A percentile compares a stretch with the other conserved stretches of the same genome.
These are phyloP conservation scores for Drosophila rubida DNA, from an alignment of 2,888 invertebrate species.

Conservation along the genomic window DNA sequence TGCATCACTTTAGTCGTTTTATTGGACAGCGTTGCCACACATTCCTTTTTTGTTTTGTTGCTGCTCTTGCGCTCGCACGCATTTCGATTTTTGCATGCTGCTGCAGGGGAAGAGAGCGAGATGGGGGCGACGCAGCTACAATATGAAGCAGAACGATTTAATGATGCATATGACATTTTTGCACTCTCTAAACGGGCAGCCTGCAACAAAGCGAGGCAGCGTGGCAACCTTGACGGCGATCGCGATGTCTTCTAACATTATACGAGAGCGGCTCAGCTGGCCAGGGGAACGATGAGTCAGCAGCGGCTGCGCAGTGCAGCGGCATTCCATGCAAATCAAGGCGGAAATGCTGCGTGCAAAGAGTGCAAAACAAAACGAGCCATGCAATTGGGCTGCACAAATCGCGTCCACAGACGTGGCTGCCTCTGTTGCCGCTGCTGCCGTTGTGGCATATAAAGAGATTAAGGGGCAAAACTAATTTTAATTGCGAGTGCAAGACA, in stretches of 20 bases:
- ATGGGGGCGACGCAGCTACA: slow-evolving; percentile 64
- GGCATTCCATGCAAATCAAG: slow-evolving; percentile 68
- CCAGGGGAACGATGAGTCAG: no score
- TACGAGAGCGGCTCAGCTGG: neutral
- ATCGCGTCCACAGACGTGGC: slow-evolving; percentile 56
- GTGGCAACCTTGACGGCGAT: slow-evolving; percentile 69
- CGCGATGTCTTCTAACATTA: slow-evolving; percentile 4
- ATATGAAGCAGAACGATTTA: slow-evolving; percentile 81
- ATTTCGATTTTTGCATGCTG: slow-evolving; percentile 45
- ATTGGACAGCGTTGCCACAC: slow-evolving; percentile 77
- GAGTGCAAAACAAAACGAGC: slow-evolving; percentile 77
- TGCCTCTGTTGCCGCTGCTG: slow-evolving; percentile 13
- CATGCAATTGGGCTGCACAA: slow-evolving; percentile 74
- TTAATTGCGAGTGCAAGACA: slow-evolving; percentile 63
- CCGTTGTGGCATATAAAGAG: slow-evolving; percentile 67
- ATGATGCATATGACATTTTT: slow-evolving; percentile 83
- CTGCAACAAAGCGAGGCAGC: slow-evolving; percentile 58
- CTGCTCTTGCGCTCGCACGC: slow-evolving; percentile 53
- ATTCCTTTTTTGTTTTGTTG: slow-evolving; percentile 65
- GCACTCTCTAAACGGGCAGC: slow-evolving; percentile 78
- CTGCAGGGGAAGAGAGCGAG: slow-evolving; percentile 22
- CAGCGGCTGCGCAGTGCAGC: slow-evolving; percentile 10
- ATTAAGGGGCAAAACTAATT: slow-evolving; percentile 78
- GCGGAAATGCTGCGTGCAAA: slow-evolving; percentile 79
- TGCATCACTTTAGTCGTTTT: slow-evolving; percentile 68